Base-by-base conservation (phyloP, 2,797 vertebrate species). In the Lindbergichthys nudifrons region DNA sequence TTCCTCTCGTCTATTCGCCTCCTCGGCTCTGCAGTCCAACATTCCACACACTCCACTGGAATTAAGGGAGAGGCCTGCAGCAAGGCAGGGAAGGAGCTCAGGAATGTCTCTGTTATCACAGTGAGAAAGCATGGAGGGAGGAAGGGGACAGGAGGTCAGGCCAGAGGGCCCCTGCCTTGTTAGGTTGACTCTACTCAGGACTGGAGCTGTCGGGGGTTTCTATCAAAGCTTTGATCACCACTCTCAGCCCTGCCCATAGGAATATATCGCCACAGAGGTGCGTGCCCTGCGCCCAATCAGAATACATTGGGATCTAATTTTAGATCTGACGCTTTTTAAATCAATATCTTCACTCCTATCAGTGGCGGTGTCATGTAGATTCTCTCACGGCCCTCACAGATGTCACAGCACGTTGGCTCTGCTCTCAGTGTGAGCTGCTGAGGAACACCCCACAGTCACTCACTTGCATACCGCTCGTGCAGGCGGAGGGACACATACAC, bases 31-130 rank as follows among this genome's bases (percentile, higher is more conserved):
- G 64, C 85, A 57, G 77, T 81, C 86, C 79, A 89, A 87, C 93
- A 94, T 95, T 94, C 92, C 92, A 83, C 87, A 85, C 88, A 91
- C 90, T 93, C 86, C 65, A 65, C 81, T 87, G 89, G 91, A 94
- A 94, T 93, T 89, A 93, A 92, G 91, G 91, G 88, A 89, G 92
- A 92, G 89, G 94, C 91, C 88, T 90, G 89, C 13, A 80, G 88
- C 65, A 74, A 85, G 88, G 91, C 87, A 87, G 89, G 89, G 93
- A 93, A 86, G 74, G 57, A 81, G 85, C 88, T 87, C 83, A 90
- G 92, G 94, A 95, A 95, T 94, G 91, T 93, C 91, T 94, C 87
- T 92, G 91, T 88, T 93, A 89, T 94, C 93, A 87, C 84, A 88
- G 83, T 64, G 75, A 79, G 84, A 87, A 84, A 90, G 79, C 79